Base-by-base conservation (phyloP, 2,797 vertebrate genomes). In the Enteromius afrohamiltoni region DNA sequence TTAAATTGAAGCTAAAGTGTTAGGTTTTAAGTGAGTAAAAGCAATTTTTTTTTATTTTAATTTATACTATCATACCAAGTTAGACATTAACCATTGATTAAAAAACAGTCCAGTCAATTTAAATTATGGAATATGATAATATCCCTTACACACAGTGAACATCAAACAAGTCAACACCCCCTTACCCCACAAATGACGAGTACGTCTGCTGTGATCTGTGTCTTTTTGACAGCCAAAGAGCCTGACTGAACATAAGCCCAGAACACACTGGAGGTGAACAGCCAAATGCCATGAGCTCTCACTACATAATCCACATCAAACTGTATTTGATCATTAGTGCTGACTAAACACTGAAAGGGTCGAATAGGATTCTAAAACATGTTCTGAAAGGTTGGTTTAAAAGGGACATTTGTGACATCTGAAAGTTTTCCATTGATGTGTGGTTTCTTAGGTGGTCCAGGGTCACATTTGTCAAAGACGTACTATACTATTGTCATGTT, bases 191-290 rank as follows among this genome's bases (percentile, higher is more conserved):
- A 37, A 80, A 51, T 60, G 77, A 49, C 23, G 69, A 82, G 75
- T 37, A 21, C 23, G 17, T 85, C 76, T 82, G 51, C 69, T 82
- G 21, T 71, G 78, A 86, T 80, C 69, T 68, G 67, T 53, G 78
- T 42, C 49, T 60, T 17, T 68, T 34, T 77, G 79, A 78, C 40
- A 82, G 71, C 60, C 81, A 70, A 81, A 76, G 76, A 80, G 85
- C 76, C 82, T 87, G 75, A 85, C 74, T 84, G 78, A 81, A 82
- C 23, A 74, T 29, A 14, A 79, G 73, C 83, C 87, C 81, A 85
- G 62, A 85, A 77, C 77, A 80, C 83, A 85, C 69, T 84, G 70
- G 79, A 79, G 58, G 62, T 55, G 71, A 42, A 76, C 34, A 76
- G 81, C 47, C 71, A 67, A 83, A 64, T 42, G 71, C 34, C 64